Percentiles rank a stretch among this genome's conserved stretches.
These are phyloP conservation scores for Lordiphosa andalusiaca DNA, from an alignment of 2,888 invertebrate species.

Conservation along the genomic window DNA sequence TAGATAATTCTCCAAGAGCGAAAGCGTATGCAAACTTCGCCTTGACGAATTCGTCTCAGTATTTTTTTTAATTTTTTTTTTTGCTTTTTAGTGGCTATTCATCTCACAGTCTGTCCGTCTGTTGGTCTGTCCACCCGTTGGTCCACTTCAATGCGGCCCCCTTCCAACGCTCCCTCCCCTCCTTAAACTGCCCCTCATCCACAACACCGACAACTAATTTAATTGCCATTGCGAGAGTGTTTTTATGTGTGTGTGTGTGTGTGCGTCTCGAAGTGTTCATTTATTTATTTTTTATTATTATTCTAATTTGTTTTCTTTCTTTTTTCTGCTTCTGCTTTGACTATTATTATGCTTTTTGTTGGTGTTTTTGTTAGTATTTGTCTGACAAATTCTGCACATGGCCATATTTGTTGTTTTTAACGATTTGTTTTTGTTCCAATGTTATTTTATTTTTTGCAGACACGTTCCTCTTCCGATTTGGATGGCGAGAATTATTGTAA, in stretches of 20 bases:
- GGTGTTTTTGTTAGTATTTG: conserved; percentile 50
- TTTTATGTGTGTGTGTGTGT: conserved; percentile 31
- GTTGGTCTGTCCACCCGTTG: conserved; percentile 51
- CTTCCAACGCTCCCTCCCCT: conserved; percentile 20
- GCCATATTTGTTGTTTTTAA: conserved; percentile 48
- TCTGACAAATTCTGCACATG: conserved; percentile 58
- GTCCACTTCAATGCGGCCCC: conserved; percentile 66
- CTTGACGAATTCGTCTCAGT: not conserved
- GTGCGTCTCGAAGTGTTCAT: conserved; percentile 32
- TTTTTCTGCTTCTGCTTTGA: conserved; percentile 29
- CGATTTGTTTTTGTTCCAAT: conserved; percentile 32
- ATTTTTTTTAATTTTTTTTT: not conserved
- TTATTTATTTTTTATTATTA: conserved; percentile 59
- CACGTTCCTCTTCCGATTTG: conserved; percentile 74
- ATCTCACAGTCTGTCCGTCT: conserved; percentile 26
- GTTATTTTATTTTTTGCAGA: conserved; percentile 37
- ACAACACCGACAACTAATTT: conserved; percentile 52
- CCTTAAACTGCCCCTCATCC: conserved; percentile 14
- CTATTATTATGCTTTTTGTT: conserved; percentile 36
- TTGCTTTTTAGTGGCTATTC: conserved; percentile 20
- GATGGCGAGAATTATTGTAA: conserved; percentile 74
- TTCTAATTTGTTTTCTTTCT: conserved; percentile 61
- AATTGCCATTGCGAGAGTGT: conserved; percentile 52
- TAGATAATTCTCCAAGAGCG: too few relatives aligned
- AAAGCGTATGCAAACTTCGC: conserved; percentile 12